A percentile compares a stretch with the other conserved stretches of the same genome.
Conservation (phyloP, 1,140 invertebrate species). For the Cheumatopsyche charites region DNA sequence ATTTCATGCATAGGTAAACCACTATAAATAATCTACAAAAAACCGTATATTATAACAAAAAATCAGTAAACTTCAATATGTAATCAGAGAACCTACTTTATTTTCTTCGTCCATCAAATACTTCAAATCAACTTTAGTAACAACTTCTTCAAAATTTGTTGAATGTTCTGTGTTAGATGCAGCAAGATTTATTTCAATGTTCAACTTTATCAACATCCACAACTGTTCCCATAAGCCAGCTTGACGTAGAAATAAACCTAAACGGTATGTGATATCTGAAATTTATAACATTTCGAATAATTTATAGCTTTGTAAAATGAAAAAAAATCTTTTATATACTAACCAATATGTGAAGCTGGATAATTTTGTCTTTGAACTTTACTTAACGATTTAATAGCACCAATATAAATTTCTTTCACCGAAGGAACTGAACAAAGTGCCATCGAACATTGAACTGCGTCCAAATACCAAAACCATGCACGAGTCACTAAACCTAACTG, state of each 20-base stretch:
- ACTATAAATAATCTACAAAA: constrained; percentile 44
- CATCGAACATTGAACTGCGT: constrained; percentile 46
- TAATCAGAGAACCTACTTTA: constrained; percentile 34
- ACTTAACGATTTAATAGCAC: constrained; percentile 44
- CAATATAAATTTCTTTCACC: constrained; percentile 45
- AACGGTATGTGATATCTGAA: constrained; percentile 43
- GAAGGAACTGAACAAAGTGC: constrained; percentile 42
- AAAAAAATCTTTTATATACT: constrained; percentile 21
- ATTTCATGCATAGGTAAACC: constrained; percentile 43
- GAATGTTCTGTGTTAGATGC: constrained; percentile 7
- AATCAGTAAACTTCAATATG: background rate
- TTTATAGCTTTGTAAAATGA: background rate
- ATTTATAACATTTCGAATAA: background rate
- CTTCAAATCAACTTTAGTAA: constrained; percentile 34
- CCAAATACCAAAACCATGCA: constrained; percentile 47
- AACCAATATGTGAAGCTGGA: constrained; percentile 42
- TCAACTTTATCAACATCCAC: constrained; percentile 46
- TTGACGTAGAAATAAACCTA: constrained; percentile 45
- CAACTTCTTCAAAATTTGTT: constrained; percentile 13
- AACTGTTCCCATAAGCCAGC: constrained; percentile 47
- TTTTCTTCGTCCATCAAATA: constrained; percentile 41
- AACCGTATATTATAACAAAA: constrained; percentile 5
- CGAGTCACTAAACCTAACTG: constrained; percentile 21
- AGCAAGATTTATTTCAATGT: constrained; percentile 45
- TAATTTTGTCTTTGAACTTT: constrained; percentile 36